Conservation (phyloP, 2,113 vertebrate genomes). For the Phalacrocorax carbo region DNA sequence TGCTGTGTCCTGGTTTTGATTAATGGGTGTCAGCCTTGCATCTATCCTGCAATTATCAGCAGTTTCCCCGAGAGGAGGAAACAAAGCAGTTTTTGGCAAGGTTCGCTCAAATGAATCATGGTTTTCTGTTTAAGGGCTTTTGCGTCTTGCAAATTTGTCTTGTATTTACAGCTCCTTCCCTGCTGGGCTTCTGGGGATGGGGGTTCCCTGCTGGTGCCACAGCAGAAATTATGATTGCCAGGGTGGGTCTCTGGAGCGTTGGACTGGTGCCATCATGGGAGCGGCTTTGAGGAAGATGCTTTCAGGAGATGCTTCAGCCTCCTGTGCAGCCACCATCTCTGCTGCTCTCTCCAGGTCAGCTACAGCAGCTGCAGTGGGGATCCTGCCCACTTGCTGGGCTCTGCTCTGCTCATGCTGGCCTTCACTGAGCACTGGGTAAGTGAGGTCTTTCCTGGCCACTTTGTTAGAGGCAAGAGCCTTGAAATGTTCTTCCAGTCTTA, state of each 20-base stretch:
- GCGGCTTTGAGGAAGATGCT: background rate
- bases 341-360: background rate
- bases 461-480: background rate
- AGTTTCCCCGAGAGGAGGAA: background rate
- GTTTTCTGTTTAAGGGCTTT: background rate
- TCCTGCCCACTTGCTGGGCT: slow-evolving; percentile 9
- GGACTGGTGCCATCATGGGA: background rate
- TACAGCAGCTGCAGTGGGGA: slow-evolving; percentile 12
- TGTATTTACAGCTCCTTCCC: background rate
- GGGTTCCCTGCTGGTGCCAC: background rate
- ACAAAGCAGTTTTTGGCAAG: background rate
- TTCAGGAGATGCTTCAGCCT: background rate
- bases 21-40: background rate
- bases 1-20: background rate
- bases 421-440: background rate
- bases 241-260: background rate
- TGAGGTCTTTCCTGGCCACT: background rate
- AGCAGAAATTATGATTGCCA: background rate
- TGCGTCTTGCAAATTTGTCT: background rate
- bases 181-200: rapidly evolving
- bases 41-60: background rate
- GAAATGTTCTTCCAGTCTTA: background rate
- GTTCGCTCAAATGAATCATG: background rate
- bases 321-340: background rate
- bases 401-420: slow-evolving; percentile 10